Evolutionary conservation across 2,888 invertebrate genomes (phyloP), one percentile per base, ranked within the genome.

Genomic region (Chloroclystis v-ata): DNA sequence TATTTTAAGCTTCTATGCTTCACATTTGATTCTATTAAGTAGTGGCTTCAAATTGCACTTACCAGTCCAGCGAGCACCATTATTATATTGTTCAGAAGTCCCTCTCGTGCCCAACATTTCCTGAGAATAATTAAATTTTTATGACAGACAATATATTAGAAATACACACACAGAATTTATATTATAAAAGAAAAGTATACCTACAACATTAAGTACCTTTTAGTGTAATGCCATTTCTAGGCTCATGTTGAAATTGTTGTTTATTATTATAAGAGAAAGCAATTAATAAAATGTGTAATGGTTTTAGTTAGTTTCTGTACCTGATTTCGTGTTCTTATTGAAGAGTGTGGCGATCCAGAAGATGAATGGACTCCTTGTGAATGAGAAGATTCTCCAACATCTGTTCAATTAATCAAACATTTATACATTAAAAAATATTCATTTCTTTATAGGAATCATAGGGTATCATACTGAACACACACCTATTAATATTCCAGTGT

Each of bases 401-500:
- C 59, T 59, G 42, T 13, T 4, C 5, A 20, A 20, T 4, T 20
- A 20, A 20, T 20, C 5, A 20, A 20, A 20, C 5, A 20, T 4
- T 20, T 4, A 26, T 6, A 26, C 3, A 26, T 9, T 26, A 26
- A 4, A 20, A 2, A 20, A 20, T 20, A 4, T 20, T 20, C 20
- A 20, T 2, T 4, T 20, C 2, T 20, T 6, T 6, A 6, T 6
- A 26, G 5, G 7, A 26, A 26, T 8, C 7, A 6, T 26, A 9
- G 4, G 7, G 8, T 8, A 26, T 6, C 4, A 6, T 6, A 6
- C 20, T 20, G 20, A 20, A 20, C 1, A 20, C 20, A 35, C 63
- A 83, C 84, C 86, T 59, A 89, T 74, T 64, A 88, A 72, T 52
- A 86, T 72, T 47, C 85, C 83, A 48, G 85, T 86, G 58, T 87